These are phyloP conservation scores for Pristionchus mayeri DNA, from an alignment of 2,888 invertebrate species.

Conservation along the genomic window DNA sequence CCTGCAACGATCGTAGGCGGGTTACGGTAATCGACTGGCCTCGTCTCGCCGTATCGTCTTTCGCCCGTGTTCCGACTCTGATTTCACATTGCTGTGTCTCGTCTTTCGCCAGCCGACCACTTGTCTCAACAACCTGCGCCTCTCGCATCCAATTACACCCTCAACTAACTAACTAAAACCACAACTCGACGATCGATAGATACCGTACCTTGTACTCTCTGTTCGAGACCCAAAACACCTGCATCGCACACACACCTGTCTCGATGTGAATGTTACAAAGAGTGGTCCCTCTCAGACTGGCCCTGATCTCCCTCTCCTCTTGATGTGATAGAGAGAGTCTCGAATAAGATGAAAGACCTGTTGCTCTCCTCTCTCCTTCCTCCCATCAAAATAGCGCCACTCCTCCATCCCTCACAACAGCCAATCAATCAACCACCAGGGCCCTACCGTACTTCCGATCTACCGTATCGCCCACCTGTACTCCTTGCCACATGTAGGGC, in stretches of 20 bases:
- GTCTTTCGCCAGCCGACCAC: not conserved
- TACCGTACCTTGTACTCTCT: not conserved
- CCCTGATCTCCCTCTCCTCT: not conserved
- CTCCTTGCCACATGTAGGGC: slow-evolving; percentile 32
- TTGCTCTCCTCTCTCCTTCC: slow-evolving; percentile 1
- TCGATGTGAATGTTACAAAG: slow-evolving; percentile 24
- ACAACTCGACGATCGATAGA: not conserved
- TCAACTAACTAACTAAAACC: not conserved
- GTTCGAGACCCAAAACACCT: slow-evolving; percentile 10
- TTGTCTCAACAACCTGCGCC: slow-evolving; percentile 22
- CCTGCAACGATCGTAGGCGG: slow-evolving; percentile 26
- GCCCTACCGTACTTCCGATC: not conserved
- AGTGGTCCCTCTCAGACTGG: not conserved
- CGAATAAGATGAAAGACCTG: slow-evolving; percentile 47
- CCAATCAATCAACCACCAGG: not conserved
- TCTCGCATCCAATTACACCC: not conserved
- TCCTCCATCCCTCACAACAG: not conserved
- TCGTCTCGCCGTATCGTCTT: not conserved
- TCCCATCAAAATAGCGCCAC: slow-evolving; percentile 47
- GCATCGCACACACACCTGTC: slow-evolving; percentile 16
- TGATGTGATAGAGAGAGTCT: slow-evolving; percentile 38
- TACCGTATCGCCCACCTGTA: slow-evolving; percentile 1
- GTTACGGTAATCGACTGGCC: not conserved
- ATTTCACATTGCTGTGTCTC: not conserved
- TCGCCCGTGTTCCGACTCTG: not conserved